Evolutionary conservation across 2,797 vertebrate genomes (phyloP).

Genomic region (Rhabdomys pumilio): DNA sequence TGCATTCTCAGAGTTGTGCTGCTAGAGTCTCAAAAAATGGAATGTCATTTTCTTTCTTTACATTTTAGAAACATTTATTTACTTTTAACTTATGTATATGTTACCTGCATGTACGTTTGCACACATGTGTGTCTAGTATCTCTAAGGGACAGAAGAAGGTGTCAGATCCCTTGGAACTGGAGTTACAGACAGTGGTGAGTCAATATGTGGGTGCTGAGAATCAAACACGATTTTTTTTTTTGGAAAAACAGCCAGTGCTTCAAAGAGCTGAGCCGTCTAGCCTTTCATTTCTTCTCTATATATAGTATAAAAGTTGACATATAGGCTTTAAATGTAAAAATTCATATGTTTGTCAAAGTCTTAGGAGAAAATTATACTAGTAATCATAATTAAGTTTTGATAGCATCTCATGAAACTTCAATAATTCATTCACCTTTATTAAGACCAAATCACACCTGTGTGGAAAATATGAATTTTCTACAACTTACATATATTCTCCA

Average conservation of each 20-base stretch:
- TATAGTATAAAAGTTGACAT: background rate
- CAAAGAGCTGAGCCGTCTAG: background rate
- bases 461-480: slow-evolving; percentile 27
- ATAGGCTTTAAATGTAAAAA: background rate
- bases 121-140: background rate
- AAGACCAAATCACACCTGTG: background rate
- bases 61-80: background rate
- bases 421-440: background rate
- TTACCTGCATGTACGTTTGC: background rate
- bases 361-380: slow-evolving; percentile 24
- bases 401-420: background rate
- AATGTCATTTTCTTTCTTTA: background rate
- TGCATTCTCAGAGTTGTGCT: background rate
- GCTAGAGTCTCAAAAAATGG: background rate
- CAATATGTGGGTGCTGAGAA: background rate
- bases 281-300: background rate
- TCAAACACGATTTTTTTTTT: background rate
- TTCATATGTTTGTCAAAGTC: background rate
- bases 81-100: background rate
- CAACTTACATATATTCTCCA: background rate
- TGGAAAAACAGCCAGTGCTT: background rate
- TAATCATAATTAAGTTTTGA: background rate
- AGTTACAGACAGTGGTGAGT: background rate
- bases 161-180: background rate
- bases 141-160: background rate